Conservation (phyloP, 2,797 vertebrate genomes). For the Paedocypris micromegethes region DNA sequence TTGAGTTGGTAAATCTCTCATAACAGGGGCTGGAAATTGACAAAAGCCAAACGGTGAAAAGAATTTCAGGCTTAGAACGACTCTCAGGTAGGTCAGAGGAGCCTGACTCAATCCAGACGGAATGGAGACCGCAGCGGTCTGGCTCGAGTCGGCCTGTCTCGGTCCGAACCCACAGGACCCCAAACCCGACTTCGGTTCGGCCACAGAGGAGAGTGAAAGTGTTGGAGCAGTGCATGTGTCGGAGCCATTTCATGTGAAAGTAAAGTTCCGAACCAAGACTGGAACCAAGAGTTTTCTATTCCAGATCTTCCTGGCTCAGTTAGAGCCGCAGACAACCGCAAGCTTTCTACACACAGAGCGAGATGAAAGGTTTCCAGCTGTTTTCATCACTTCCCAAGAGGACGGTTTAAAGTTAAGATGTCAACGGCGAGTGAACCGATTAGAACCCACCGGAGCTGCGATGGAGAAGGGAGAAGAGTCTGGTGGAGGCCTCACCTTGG, state of each 20-base stretch:
- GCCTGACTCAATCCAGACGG: slow-evolving; percentile 47
- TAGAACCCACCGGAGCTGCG: neutral
- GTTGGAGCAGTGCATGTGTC: too few species aligned
- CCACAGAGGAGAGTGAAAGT: slow-evolving; percentile 4
- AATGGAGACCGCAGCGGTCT: slow-evolving; percentile 21
- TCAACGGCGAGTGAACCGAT: neutral
- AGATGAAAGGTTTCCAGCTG: slow-evolving; percentile 29
- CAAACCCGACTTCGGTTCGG: slow-evolving; percentile 29
- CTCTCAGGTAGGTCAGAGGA: slow-evolving; percentile 44
- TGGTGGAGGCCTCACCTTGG: slow-evolving; percentile 74
- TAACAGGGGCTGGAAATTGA: slow-evolving; percentile 31
- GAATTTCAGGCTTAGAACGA: slow-evolving; percentile 21
- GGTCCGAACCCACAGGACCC: neutral
- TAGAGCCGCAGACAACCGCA: slow-evolving; percentile 13
- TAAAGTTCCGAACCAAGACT: neutral
- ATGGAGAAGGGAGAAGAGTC: neutral
- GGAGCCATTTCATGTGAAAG: too few species aligned
- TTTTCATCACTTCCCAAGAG: slow-evolving; percentile 22
- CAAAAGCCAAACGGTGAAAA: slow-evolving; percentile 36
- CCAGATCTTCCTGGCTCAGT: neutral
- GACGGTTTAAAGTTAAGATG: slow-evolving; percentile 10
- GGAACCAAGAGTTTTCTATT: neutral
- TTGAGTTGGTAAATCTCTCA: slow-evolving; percentile 22
- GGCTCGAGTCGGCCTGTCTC: slow-evolving; percentile 29
- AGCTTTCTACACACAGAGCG: slow-evolving; percentile 10